Evolutionary conservation across 2,888 invertebrate species (phyloP), one percentile per base, ranked within the genome.

Genomic region (Zygaena filipendulae): DNA sequence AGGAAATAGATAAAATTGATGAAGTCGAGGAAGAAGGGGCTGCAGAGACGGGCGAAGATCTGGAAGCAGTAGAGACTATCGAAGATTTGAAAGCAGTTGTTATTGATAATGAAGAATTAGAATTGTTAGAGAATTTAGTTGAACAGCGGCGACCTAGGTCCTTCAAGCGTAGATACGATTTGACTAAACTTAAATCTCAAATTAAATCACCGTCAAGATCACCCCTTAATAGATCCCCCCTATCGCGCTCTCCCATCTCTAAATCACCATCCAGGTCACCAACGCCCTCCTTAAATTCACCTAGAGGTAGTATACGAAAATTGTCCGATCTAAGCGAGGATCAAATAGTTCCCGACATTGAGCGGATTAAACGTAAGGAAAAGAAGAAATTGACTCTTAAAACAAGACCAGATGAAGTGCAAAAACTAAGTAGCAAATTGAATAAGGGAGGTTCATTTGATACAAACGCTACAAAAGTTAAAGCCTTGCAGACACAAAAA

Each of bases 91-190:
- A 72, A 38, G 66, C 81, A 6, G 69, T 82, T 9, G 55, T 81
- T 4, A 82, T 85, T 38, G 85, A 85, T 43, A 79, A 61, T 13
- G 85, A 85, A 45, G 85, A 85, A 46, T 47, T 81, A 25, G 67
- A 81, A 36, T 49, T 85, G 13, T 53, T 85, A 2, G 82, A 84
- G 43, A 79, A 82, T 40, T 59, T 85, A 29, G 63, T 75, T 2
- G 77, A 77, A 39, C 80, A 81, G 42, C 54, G 79, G 21, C 67
- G 79, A 7, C 81, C 81, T 3, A 56, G 81, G 11, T 81, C 81
- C 0, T 81, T 81, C 34, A 81, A 79, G 40, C 66, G 81, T 9
- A 61, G 71, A 36, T 68, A 75, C 33, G 80, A 81, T 41, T 43
- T 77, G 30, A 61, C 54, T 13, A 81, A 80, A 52, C 45, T 77